Base-by-base conservation (phyloP, 2,888 invertebrate genomes). In the Tricholauxania praeusta region DNA sequence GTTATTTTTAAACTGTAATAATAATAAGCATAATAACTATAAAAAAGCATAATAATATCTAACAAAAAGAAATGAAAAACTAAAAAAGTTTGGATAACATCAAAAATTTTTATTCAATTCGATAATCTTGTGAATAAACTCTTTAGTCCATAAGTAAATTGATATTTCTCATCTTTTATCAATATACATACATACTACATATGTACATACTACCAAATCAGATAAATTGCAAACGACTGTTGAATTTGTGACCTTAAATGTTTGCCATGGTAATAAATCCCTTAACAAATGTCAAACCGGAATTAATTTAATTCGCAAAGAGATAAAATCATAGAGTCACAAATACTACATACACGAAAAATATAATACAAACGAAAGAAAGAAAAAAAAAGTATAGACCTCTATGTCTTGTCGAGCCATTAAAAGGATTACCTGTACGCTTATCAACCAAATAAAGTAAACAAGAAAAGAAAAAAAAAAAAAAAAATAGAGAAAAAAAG, bases 351-450 rank as follows among this genome's bases (percentile, higher is more conserved):
- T 10, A 39, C 39, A 15, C 28, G 32, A 60, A 39, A 14, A 55
- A 12, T 12, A 8, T 14, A 55, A 17, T 19, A 12, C 12, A 22
- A 22, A 55, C 22, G 12, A 57, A 17, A 17, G 12, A 57, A 3
- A 19, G 19, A 57, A 57, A 57, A 57, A 57, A 17, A 57, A 57
- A 28, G 10, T 19, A 57, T 19, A n/a, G 14, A 39, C 10, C 32
- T n/a, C 32, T 7, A 69, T 52, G 51, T 52, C 22, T 51, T 60
- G 69, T 69, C 60, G 60, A 28, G 10, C 51, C 59, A 69, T 69
- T 60, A 60, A 59, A 60, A 69, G 69, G 69, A 69, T 69, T 60
- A 60, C 39, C 60, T 60, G 69, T 22, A 17, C 55, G 66, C 60
- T 55, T 60, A 69, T 60, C 59, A 51, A 57, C 14, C 7, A 17